Evolutionary conservation across 2,888 invertebrate species (phyloP), one percentile per base, ranked within the genome.

Genomic region (Lucinisca nassula): DNA sequence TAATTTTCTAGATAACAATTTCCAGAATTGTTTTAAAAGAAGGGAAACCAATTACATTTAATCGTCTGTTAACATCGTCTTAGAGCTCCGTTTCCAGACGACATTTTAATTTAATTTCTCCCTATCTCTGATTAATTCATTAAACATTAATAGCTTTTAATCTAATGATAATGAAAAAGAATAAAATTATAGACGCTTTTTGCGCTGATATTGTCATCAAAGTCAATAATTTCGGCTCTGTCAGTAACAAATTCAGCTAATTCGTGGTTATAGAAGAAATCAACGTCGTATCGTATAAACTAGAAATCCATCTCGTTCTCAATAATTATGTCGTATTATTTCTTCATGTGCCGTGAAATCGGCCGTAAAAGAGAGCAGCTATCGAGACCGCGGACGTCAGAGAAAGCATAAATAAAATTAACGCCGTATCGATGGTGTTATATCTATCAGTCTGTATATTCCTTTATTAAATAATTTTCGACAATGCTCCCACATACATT

Each of bases 111-210:
- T 61, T 61, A 61, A 27, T 61, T 67, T 67, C 67, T 10, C 35
- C 35, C 67, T 35, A 67, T 67, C 67, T 67, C 35, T 67, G 67
- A 67, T 67, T 67, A 67, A 74, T 74, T 74, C 74, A 74, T 74
- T 74, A 74, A 74, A 74, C 67, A 74, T 74, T 74, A 45, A 74
- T 49, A 27, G 12, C 40, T 74, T 74, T 74, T 74, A 45, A 74
- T 45, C 49, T 49, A 49, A 49, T 49, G 74, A 40, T 74, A 74
- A 74, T 74, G 40, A 40, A 74, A 74, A 45, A 45, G 45, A n/a
- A 45, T 74, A 74, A 84, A 84, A 90, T 90, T 90, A 85, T 79
- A 86, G 84, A 88, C 90, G 81, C 45, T 85, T 88, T 72, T 75
- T 77, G 80, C 32, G 76, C 61, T 27, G 45, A 76, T 79, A 72